phyloP scores from a whole-genome alignment of 35 echinoderm and acorn worm species.

The Amphiura filiformis region DNA sequence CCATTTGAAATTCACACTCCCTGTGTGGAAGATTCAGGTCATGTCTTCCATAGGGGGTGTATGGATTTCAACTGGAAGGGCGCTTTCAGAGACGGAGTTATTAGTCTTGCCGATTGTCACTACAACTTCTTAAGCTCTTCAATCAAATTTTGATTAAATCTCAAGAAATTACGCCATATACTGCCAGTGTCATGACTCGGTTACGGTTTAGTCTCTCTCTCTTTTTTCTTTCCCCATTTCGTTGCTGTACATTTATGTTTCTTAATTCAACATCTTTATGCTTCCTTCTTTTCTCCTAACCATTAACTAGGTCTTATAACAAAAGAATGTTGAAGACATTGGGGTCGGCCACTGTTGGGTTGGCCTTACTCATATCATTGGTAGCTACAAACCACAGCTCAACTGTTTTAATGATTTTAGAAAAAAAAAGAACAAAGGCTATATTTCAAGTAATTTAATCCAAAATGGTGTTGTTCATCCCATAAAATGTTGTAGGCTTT shows the following conservation, averaged over 20 bases:
- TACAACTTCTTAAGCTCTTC: background rate
- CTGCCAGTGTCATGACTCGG: background rate
- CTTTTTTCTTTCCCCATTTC: no score
- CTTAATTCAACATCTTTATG: no score
- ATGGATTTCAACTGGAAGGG: no score
- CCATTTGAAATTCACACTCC: no score
- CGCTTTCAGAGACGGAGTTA: background rate
- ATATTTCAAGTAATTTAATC: constrained; percentile 16
- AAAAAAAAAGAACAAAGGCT: background rate
- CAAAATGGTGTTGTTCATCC: background rate
- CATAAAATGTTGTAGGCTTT: background rate
- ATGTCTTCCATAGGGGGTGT: no score
- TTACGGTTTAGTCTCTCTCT: no score
- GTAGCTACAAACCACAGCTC: background rate
- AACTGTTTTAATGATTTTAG: background rate
- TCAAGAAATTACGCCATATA: constrained; percentile 2
- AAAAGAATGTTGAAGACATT: no score
- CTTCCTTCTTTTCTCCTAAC: no score
- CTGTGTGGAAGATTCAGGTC: no score
- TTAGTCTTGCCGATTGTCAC: background rate
- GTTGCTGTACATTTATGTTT: no score
- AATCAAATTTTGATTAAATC: constrained; percentile 5
- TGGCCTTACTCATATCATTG: background rate
- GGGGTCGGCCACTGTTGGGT: no score
- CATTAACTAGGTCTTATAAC: no score